Conservation (phyloP, 2,888 invertebrate species). For the Phaedon cochleariae region DNA sequence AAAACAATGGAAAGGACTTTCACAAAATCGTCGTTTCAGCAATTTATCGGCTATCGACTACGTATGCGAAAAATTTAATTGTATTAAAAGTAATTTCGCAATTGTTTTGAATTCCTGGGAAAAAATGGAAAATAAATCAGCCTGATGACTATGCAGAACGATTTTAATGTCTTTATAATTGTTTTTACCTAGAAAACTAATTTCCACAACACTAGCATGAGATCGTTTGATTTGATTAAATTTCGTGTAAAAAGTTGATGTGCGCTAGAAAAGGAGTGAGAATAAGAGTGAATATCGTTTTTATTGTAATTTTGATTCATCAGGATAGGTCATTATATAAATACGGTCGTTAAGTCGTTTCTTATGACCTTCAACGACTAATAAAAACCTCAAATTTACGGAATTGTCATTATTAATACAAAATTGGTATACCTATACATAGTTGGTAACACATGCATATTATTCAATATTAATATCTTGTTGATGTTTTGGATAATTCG, state of each 20-base stretch:
- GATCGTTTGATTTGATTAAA: constrained; percentile 23
- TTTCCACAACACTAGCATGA: constrained; percentile 28
- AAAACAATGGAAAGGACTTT: constrained; percentile 39
- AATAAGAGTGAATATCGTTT: constrained; percentile 3
- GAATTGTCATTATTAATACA: not conserved
- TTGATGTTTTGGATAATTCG: no score
- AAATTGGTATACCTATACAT: no score
- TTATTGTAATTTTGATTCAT: constrained; percentile 3
- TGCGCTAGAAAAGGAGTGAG: not conserved
- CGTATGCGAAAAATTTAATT: constrained; percentile 38
- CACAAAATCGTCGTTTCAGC: constrained; percentile 40
- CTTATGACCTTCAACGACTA: not conserved
- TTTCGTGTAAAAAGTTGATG: constrained; percentile 3
- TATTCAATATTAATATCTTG: no score
- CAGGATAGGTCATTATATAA: no score
- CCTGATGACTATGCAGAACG: constrained; percentile 6
- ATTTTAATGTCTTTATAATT: constrained; percentile 33
- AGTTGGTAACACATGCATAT: no score
- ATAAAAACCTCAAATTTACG: not conserved
- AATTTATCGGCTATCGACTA: constrained; percentile 26
- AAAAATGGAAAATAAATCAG: constrained; percentile 20
- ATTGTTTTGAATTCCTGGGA: constrained; percentile 30
- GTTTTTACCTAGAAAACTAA: constrained; percentile 33
- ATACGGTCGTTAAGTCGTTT: constrained; percentile 2
- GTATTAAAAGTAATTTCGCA: constrained; percentile 35